Conservation (phyloP, 2,888 invertebrate species). For the Calameuta filiformis region DNA sequence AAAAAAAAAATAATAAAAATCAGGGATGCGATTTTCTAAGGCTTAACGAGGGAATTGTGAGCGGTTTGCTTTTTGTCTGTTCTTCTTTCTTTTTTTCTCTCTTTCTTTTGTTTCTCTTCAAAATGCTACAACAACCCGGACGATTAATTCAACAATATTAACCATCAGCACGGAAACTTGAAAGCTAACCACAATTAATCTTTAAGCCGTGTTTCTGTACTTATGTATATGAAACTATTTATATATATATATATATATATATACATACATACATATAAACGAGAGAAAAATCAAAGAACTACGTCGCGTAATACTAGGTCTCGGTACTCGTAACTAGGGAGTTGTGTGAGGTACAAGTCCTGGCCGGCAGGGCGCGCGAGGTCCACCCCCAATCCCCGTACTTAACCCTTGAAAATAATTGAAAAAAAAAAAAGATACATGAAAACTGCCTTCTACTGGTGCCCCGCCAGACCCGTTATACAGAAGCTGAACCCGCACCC, state of each 20-base stretch:
- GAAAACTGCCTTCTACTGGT: conserved; percentile 33
- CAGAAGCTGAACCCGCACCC: conserved; percentile 30
- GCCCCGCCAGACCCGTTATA: conserved; percentile 28
- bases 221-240: neutral
- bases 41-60: conserved; percentile 32
- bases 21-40: neutral
- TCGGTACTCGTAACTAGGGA: conserved; percentile 67
- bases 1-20: neutral
- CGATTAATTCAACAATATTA: neutral
- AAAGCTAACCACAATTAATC: conserved; percentile 11
- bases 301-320: conserved; percentile 52
- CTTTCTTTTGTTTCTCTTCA: conserved; percentile 19
- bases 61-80: conserved; percentile 25
- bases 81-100: neutral
- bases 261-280: neutral
- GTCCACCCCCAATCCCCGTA: conserved; percentile 64
- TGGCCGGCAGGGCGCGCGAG: conserved; percentile 66
- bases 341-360: conserved; percentile 67
- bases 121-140: conserved; percentile 11
- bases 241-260: neutral
- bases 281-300: conserved; percentile 8
- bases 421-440: conserved; percentile 9
- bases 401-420: conserved; percentile 46
- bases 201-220: neutral
- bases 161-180: neutral